These are phyloP conservation scores for Dryocosmus kuriphilus DNA, from an alignment of 2,888 invertebrate genomes.

Conservation along the genomic window DNA sequence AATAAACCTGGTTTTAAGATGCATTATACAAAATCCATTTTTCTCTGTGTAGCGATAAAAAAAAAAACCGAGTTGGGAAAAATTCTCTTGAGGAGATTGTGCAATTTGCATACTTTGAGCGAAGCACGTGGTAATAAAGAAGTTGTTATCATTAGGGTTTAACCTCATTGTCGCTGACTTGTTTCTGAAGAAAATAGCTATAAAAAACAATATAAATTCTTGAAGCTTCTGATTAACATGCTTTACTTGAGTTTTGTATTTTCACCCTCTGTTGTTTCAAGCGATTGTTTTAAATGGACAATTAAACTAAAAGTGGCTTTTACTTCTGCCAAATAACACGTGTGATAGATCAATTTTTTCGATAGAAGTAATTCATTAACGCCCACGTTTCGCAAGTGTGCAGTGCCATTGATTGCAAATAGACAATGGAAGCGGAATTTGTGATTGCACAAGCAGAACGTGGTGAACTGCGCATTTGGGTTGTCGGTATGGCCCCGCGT, in stretches of 20 bases:
- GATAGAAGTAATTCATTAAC: constrained; percentile 27
- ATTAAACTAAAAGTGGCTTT: constrained; percentile 19
- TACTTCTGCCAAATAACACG: constrained; percentile 1
- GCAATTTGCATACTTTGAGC: not conserved
- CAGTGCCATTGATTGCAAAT: constrained; percentile 31
- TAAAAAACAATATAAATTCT: not conserved
- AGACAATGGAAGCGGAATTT: constrained; percentile 35
- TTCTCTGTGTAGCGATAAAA: constrained; percentile 1
- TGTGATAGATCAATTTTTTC: constrained; percentile 14
- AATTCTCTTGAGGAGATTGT: not conserved
- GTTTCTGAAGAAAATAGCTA: not conserved
- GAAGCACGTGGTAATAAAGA: constrained; percentile 1
- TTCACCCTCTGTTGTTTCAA: not conserved
- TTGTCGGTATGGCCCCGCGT: constrained; percentile 1
- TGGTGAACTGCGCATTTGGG: not conserved
- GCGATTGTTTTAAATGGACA: not conserved
- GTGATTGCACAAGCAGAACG: constrained; percentile 36
- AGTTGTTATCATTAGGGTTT: not conserved
- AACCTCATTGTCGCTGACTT: not conserved
- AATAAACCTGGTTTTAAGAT: too few relatives aligned
- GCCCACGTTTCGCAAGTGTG: constrained; percentile 24
- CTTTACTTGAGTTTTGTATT: not conserved
- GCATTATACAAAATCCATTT: constrained; percentile 11
- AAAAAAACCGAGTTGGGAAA: not conserved
- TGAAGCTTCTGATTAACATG: not conserved